phyloP scores from a whole-genome alignment of 2,113 vertebrate species.

The Nerophis lumbriciformis region DNA sequence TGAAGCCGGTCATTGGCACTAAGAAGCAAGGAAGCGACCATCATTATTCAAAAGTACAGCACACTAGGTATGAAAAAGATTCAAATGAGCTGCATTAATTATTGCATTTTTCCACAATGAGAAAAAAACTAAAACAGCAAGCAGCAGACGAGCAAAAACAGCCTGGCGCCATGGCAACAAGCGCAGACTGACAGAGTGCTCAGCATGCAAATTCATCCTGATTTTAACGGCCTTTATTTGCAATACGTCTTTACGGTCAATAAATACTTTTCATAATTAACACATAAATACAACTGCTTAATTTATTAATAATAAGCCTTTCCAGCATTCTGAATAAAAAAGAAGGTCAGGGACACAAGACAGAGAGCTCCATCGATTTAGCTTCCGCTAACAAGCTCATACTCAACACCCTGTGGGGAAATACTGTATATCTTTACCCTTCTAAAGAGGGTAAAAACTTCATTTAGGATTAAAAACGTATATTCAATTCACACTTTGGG shows the following conservation, averaged over 20 bases:
- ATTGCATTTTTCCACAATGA: not conserved
- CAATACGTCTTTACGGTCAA: not conserved
- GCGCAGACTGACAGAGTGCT: conserved; percentile 1
- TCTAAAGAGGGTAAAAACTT: too few relatives aligned
- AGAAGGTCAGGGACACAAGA: not conserved
- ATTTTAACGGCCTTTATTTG: not conserved
- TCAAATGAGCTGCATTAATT: not conserved
- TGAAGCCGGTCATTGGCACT: conserved; percentile 99
- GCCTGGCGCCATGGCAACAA: conserved; percentile 31
- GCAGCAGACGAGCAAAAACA: not conserved
- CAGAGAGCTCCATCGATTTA: not conserved
- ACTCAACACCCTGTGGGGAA: not conserved
- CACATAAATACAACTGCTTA: not conserved
- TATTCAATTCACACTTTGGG: not conserved
- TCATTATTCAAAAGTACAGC: not conserved
- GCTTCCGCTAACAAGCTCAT: not conserved
- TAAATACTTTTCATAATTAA: not conserved
- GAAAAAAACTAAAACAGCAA: not conserved
- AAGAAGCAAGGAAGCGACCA: conserved; percentile 13
- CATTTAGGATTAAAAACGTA: too few relatives aligned
- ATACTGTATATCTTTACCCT: not conserved
- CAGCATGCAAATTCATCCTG: conserved; percentile 15
- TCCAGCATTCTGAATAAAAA: not conserved
- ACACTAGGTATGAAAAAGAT: not conserved
- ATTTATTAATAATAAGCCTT: not conserved